Conservation (phyloP, 1,140 invertebrate genomes). For the Solenopsis fugax region DNA sequence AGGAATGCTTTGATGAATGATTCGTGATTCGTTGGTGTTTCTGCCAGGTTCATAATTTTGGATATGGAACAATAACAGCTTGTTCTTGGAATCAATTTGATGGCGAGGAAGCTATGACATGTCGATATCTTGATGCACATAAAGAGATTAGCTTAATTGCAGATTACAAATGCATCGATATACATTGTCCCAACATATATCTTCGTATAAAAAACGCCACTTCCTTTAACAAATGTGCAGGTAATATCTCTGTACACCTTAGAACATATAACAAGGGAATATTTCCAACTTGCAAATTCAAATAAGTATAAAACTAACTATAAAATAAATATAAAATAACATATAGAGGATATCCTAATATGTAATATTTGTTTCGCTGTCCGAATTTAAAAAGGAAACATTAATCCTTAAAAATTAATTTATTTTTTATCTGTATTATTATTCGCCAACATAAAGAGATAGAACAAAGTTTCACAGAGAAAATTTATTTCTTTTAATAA, state of each 20-base stretch:
- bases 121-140: slow-evolving; percentile 67
- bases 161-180: slow-evolving; percentile 57
- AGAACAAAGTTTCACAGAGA: too few relatives aligned
- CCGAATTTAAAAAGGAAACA: too few relatives aligned
- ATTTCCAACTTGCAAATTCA: too few relatives aligned
- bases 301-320: too few relatives aligned
- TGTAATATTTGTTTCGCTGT: too few relatives aligned
- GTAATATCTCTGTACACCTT: slow-evolving; percentile 62
- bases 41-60: slow-evolving; percentile 73
- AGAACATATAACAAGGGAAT: too few relatives aligned
- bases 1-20: background rate
- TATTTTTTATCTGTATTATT: too few relatives aligned
- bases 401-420: too few relatives aligned
- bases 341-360: too few relatives aligned
- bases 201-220: slow-evolving; percentile 73
- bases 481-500: too few relatives aligned
- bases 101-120: slow-evolving; percentile 55
- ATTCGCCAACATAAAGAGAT: too few relatives aligned
- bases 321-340: too few relatives aligned
- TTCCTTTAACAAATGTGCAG: slow-evolving; percentile 77
- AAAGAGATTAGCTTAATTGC: slow-evolving; percentile 67
- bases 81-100: slow-evolving; percentile 76
- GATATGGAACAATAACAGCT: slow-evolving; percentile 78
- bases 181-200: slow-evolving; percentile 73
- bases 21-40: slow-evolving; percentile 11